phyloP scores from a whole-genome alignment of 2,888 invertebrate species.

The Bhutanitis thaidina region DNA sequence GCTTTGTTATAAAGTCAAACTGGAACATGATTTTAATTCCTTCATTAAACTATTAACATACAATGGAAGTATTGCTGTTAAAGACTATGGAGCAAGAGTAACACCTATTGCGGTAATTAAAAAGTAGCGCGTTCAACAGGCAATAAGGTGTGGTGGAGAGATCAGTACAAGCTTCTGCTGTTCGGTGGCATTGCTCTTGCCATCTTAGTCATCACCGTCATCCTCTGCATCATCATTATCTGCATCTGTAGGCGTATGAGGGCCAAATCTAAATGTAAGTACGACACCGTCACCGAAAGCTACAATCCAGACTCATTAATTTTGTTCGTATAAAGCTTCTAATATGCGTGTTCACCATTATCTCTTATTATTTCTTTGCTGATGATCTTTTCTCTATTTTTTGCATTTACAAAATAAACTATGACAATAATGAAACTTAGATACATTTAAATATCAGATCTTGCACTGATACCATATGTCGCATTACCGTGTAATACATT shows the following conservation, averaged over 20 bases:
- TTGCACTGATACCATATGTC: not conserved
- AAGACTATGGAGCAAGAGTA: not conserved
- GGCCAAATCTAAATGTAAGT: conserved; percentile 91
- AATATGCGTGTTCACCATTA: not conserved
- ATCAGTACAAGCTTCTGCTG: conserved; percentile 89
- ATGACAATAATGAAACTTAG: not conserved
- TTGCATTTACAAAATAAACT: not conserved
- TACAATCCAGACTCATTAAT: conserved; percentile 5
- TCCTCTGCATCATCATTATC: conserved; percentile 91
- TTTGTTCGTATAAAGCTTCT: conserved; percentile 4
- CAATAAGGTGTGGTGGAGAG: conserved; percentile 90
- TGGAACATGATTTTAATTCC: no score
- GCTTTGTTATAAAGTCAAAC: no score
- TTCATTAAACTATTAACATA: no score
- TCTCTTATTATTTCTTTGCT: not conserved
- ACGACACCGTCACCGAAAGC: conserved; percentile 7
- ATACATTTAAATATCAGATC: not conserved
- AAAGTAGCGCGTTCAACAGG: conserved; percentile 66
- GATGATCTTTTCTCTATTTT: not conserved
- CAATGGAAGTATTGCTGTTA: not conserved
- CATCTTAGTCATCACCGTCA: conserved; percentile 79
- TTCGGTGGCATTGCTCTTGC: conserved; percentile 79
- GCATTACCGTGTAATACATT: not conserved
- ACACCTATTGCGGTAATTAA: not conserved
- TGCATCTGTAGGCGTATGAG: conserved; percentile 91